Evolutionary conservation across 2,113 vertebrate genomes (phyloP).

Genomic region (Cavia porcellus): DNA sequence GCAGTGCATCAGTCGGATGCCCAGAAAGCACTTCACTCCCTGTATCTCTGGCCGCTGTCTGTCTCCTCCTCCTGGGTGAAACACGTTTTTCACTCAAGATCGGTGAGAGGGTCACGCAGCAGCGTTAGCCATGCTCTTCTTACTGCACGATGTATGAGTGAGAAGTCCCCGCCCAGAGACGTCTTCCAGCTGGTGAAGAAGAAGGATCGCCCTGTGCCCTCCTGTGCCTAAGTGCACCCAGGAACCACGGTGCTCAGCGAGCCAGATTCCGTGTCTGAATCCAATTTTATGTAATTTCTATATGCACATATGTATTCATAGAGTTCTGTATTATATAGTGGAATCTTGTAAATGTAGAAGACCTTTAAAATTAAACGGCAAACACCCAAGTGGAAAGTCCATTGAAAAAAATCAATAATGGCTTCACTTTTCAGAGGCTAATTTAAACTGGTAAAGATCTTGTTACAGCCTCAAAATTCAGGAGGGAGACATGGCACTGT

Average conservation of each 20-base stretch:
- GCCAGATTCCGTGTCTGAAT: neutral
- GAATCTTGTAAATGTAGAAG: neutral
- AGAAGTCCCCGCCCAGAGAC: neutral
- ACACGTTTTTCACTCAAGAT: neutral
- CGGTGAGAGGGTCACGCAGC: neutral
- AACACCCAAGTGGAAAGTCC: neutral
- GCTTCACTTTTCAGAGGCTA: neutral
- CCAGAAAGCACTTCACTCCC: neutral
- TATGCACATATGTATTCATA: neutral
- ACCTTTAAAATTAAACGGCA: conserved; percentile 34
- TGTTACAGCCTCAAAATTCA: neutral
- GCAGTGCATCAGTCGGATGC: neutral
- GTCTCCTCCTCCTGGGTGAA: neutral
- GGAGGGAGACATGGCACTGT: neutral
- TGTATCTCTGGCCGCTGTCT: neutral
- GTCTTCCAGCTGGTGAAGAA: neutral
- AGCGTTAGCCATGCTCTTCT: neutral
- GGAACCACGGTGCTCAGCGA: neutral
- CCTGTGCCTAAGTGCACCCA: neutral
- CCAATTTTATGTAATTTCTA: neutral
- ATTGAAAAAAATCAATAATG: neutral
- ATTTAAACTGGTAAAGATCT: neutral
- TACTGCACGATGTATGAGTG: neutral
- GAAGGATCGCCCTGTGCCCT: neutral
- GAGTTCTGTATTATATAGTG: neutral